phyloP scores from a whole-genome alignment of 2,797 vertebrate genomes.

The Anisognathus igniventris region DNA sequence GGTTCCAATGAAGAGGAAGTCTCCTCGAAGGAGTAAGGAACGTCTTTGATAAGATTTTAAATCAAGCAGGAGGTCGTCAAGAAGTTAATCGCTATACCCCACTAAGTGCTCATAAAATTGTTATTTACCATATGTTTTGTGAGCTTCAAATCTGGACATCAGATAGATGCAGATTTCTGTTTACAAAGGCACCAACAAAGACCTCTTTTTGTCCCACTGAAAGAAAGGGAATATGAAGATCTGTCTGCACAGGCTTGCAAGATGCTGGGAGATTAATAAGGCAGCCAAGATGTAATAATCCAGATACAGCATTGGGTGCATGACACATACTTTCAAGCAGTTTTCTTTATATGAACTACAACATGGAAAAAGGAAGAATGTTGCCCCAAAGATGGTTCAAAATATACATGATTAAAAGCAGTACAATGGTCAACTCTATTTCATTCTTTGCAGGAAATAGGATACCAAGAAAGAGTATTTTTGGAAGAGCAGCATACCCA shows the following conservation, averaged over 20 bases:
- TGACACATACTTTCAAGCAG: not conserved
- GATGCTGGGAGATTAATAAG: not conserved
- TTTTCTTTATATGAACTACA: not conserved
- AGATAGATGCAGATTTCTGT: not conserved
- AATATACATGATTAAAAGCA: not conserved
- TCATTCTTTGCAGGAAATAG: not conserved
- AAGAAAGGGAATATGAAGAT: not conserved
- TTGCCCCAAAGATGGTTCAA: not conserved
- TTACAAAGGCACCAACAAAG: not conserved
- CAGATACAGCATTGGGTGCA: not conserved
- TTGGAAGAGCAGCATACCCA: not conserved
- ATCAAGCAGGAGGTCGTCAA: not conserved
- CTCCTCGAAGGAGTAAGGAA: not conserved
- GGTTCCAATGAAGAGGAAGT: not conserved
- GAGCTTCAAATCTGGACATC: not conserved
- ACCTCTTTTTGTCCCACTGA: not conserved
- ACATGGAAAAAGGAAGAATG: not conserved
- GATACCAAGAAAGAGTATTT: not conserved
- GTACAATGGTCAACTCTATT: not conserved
- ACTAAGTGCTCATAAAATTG: not conserved
- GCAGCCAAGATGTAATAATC: not conserved
- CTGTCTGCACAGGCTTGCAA: not conserved
- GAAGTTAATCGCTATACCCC: not conserved
- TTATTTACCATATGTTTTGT: not conserved
- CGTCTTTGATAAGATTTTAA: not conserved